A percentile compares a stretch with the other conserved stretches of the same genome.
phyloP scores from a whole-genome alignment of 2,113 vertebrate genomes.

The Chamaetylas fuelleborni region DNA sequence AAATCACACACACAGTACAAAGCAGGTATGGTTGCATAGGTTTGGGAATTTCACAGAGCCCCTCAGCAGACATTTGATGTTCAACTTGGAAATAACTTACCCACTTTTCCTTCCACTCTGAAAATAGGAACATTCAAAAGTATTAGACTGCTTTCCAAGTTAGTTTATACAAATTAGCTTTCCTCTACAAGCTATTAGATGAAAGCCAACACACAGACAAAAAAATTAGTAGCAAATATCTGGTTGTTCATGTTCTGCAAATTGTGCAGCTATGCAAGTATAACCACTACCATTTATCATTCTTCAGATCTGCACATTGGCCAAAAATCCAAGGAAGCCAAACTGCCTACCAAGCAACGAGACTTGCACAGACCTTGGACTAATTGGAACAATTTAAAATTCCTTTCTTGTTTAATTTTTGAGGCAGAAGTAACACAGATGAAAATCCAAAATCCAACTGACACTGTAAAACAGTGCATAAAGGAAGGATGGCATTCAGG shows the following conservation, averaged over 20 bases:
- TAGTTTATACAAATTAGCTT: background rate
- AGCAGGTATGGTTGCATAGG: background rate
- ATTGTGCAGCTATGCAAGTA: background rate
- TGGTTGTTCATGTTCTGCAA: background rate
- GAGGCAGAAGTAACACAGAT: background rate
- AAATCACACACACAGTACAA: background rate
- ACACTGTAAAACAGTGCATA: background rate
- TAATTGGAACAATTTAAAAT: background rate
- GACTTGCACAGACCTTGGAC: background rate
- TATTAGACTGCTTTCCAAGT: background rate
- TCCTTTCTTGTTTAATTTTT: background rate
- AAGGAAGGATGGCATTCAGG: background rate
- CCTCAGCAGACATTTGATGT: background rate
- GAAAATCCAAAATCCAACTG: conserved; percentile 10
- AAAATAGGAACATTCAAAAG: background rate
- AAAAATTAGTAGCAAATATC: background rate
- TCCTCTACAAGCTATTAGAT: background rate
- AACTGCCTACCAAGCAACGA: background rate
- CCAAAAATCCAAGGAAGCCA: background rate
- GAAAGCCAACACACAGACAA: background rate
- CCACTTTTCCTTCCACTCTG: background rate
- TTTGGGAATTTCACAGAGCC: background rate
- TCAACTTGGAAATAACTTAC: background rate
- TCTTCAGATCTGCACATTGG: background rate
- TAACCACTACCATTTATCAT: background rate